These are phyloP conservation scores for Sterrhoptilus dennistouni DNA, from an alignment of 2,113 vertebrate genomes.

Conservation along the genomic window DNA sequence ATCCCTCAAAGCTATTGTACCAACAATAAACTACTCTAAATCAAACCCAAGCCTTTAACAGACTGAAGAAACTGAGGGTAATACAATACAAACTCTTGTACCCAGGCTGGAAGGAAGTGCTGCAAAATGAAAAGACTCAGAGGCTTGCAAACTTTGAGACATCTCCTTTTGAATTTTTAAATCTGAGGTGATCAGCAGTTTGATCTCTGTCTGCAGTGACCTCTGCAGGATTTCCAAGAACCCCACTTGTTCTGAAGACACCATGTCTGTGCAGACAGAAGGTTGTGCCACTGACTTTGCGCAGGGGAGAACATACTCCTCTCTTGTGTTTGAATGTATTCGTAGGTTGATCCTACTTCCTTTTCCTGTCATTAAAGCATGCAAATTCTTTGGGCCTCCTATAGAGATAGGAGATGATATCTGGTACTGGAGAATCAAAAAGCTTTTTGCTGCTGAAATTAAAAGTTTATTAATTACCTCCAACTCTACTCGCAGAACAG, in stretches of 20 bases:
- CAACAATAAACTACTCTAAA: neutral
- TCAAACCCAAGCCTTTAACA: neutral
- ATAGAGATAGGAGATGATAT: neutral
- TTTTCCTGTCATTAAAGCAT: neutral
- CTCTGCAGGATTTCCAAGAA: neutral
- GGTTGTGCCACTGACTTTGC: neutral
- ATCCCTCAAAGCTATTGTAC: neutral
- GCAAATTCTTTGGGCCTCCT: neutral
- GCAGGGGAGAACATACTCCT: neutral
- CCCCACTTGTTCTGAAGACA: accelerated
- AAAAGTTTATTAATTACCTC: conserved; percentile 77
- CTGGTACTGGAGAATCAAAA: neutral
- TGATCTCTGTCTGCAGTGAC: neutral
- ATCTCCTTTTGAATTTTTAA: neutral
- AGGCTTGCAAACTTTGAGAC: neutral
- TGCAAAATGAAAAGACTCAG: neutral
- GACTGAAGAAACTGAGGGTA: neutral
- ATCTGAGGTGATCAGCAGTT: neutral
- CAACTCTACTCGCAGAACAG: conserved; percentile 86
- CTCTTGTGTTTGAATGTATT: neutral
- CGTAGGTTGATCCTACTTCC: neutral
- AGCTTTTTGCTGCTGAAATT: neutral
- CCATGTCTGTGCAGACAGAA: neutral
- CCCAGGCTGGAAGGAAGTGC: neutral
- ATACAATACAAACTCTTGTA: neutral